Conservation (phyloP, 2,797 vertebrate species). For the Semaprochilodus insignis region DNA sequence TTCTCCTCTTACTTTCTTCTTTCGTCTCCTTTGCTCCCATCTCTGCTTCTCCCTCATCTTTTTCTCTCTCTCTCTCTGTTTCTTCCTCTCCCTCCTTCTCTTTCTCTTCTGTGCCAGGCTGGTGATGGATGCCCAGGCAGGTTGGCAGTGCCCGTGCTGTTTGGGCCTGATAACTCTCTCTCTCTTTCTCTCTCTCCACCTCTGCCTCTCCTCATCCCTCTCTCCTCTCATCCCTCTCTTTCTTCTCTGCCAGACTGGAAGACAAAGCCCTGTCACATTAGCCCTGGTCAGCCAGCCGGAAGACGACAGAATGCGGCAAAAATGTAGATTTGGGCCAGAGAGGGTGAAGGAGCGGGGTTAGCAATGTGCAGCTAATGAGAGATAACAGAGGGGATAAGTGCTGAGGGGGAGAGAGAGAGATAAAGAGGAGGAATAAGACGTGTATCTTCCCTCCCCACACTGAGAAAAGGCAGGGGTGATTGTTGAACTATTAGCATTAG, state of each 20-base stretch:
- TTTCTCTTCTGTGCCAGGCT: not conserved
- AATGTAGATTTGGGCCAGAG: conserved; percentile 46
- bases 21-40: not conserved
- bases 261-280: conserved; percentile 25
- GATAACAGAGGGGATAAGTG: not conserved
- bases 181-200: not conserved
- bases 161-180: conserved; percentile 7
- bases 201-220: not conserved
- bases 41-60: not conserved
- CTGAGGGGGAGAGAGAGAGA: not conserved
- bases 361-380: not conserved
- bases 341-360: not conserved
- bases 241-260: conserved; percentile 17
- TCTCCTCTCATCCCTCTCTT: conserved; percentile 2
- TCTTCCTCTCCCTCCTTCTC: not conserved
- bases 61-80: not conserved
- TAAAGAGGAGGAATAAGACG: not conserved
- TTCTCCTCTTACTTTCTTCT: not conserved
- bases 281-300: conserved; percentile 15
- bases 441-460: not conserved
- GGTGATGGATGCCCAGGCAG: conserved; percentile 6
- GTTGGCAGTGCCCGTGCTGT: conserved; percentile 7
- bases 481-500: not conserved
- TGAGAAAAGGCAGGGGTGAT: not conserved
- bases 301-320: conserved; percentile 40